Percentiles rank a stretch among this genome's conserved stretches.
These are phyloP conservation scores for Epinotia ramella DNA, from an alignment of 2,888 invertebrate species.

Conservation along the genomic window DNA sequence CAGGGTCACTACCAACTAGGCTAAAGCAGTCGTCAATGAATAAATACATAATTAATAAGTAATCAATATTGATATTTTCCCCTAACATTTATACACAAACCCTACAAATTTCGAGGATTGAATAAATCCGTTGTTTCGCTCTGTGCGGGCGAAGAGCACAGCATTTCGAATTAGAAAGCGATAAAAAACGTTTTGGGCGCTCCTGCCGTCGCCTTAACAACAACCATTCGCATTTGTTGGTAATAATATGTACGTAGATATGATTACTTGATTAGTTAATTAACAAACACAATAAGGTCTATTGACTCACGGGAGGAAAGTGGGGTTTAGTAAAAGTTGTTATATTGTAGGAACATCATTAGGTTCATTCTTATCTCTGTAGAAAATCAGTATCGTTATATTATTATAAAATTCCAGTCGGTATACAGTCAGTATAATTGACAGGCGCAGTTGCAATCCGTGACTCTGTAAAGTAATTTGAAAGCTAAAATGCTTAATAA, in stretches of 20 bases:
- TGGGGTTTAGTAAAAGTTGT: neutral
- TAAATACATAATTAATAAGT: too few relatives aligned
- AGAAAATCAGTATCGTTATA: neutral
- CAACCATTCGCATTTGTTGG: neutral
- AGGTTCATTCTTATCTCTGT: neutral
- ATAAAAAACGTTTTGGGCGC: too few relatives aligned
- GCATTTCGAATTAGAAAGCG: too few relatives aligned
- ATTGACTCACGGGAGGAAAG: neutral
- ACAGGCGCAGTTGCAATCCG: neutral
- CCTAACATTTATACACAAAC: too few relatives aligned
- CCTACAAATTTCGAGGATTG: too few relatives aligned
- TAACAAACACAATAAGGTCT: neutral
- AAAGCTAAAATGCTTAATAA: neutral
- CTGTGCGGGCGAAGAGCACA: too few relatives aligned
- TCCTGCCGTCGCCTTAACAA: neutral
- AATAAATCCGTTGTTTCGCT: too few relatives aligned
- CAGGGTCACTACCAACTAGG: too few relatives aligned
- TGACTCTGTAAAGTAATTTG: slow-evolving; percentile 1
- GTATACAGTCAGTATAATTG: neutral
- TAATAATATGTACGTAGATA: neutral
- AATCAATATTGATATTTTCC: too few relatives aligned
- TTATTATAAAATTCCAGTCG: neutral
- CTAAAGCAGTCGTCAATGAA: too few relatives aligned
- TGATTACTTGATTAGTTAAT: neutral
- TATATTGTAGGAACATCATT: slow-evolving; percentile 1